phyloP scores from a whole-genome alignment of 2,888 invertebrate species.

The Prosapia bicincta region DNA sequence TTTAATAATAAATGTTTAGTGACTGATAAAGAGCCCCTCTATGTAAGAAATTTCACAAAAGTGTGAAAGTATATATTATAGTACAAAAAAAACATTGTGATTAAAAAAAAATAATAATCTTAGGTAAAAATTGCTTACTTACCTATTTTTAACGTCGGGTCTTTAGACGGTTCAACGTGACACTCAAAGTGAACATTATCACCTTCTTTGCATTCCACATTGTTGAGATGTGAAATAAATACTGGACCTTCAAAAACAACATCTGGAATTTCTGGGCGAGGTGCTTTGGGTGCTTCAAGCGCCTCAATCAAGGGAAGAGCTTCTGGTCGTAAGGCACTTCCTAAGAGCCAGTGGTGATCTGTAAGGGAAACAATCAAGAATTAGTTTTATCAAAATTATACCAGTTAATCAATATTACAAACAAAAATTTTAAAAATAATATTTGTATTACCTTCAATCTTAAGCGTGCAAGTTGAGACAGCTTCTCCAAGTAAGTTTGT shows the following conservation, averaged over 20 bases:
- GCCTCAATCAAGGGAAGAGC: slow-evolving; percentile 82
- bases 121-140: no score
- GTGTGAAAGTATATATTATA: no score
- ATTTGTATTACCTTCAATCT: slow-evolving; percentile 61
- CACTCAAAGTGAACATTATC: slow-evolving; percentile 89
- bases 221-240: slow-evolving; percentile 87
- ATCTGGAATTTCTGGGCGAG: slow-evolving; percentile 66
- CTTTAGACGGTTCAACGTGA: slow-evolving; percentile 86
- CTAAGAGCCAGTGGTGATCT: slow-evolving; percentile 83
- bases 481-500: slow-evolving; percentile 92
- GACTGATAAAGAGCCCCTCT: no score
- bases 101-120: no score
- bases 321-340: slow-evolving; percentile 84
- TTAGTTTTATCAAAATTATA: background rate
- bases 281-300: slow-evolving; percentile 74
- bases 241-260: slow-evolving; percentile 80
- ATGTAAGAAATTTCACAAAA: no score
- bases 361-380: background rate
- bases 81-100: no score
- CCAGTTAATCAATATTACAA: background rate
- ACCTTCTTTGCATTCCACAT: slow-evolving; percentile 83
- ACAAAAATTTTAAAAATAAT: no score
- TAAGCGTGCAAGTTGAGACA: slow-evolving; percentile 85
- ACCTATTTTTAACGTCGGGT: slow-evolving; percentile 79
- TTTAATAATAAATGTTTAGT: no score